Evolutionary conservation across 2,888 invertebrate species (phyloP), one percentile per base, ranked within the genome.

Genomic region (Amblyteles armatorius): DNA sequence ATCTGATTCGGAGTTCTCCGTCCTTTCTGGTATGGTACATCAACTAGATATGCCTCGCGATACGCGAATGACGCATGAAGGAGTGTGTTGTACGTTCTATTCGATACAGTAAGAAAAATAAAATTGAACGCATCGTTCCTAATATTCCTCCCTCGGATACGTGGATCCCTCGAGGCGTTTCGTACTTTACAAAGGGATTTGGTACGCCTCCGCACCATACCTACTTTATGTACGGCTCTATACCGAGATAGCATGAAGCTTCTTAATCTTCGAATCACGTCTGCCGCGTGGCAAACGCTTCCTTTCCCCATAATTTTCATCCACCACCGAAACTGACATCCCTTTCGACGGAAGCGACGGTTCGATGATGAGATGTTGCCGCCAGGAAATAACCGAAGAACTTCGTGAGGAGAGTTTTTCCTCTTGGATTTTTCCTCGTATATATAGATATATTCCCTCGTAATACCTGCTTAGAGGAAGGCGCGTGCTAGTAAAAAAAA

Each of bases 241-340:
- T 33, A 63, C 13, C 26, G 26, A 33, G 5, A 63, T 63, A 33
- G 33, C 26, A 33, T 5, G n/a, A 63, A 63, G 65, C 71, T 57
- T 13, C 36, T 80, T 60, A 80, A 71, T 80, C 72, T 81, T 83
- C 77, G 40, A 60, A 83, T 73, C 83, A 85, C 73, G 78, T 74
- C 48, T 84, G 68, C 11, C 82, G 68, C 36, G 55, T 69, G 69
- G 33, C 73, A 82, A 50, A 72, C 76, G 76, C 76, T 33, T 60
- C 44, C 60, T 52, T 67, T 55, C 36, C 40, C 44, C 72, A 76
- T 65, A 48, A 29, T 40, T 73, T 48, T 78, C 22, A 48, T 55
- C 52, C 44, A 26, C 57, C 63, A 48, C 68, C 67, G 36, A 67
- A 52, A 26, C 63, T 67, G 22, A 29, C 76, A 11, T 74, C 26